phyloP scores from a whole-genome alignment of 2,888 invertebrate species.

The Brassicogethes aeneus region DNA sequence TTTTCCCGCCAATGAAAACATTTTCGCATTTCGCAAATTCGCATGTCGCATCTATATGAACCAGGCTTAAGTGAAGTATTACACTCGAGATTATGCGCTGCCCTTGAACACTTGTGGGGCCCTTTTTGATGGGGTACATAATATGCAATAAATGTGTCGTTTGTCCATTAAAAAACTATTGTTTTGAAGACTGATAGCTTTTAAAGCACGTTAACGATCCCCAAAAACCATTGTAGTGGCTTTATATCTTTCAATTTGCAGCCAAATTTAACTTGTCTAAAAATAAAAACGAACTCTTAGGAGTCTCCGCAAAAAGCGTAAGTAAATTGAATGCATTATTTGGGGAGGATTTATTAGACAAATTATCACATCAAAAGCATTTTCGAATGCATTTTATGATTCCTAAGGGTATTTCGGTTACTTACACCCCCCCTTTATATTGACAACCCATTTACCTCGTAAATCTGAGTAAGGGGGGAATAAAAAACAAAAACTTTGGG shows the following conservation, averaged over 20 bases:
- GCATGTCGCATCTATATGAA: too few relatives aligned
- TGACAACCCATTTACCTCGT: not conserved
- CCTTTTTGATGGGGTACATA: too few relatives aligned
- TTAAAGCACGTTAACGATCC: not conserved
- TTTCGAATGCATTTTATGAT: not conserved
- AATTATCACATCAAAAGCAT: not conserved
- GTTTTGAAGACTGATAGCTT: not conserved
- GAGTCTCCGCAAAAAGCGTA: not conserved
- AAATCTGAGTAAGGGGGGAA: not conserved
- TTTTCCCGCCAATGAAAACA: too few relatives aligned
- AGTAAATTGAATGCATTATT: not conserved
- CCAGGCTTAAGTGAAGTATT: too few relatives aligned
- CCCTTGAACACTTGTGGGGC: too few relatives aligned
- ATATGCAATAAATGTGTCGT: too few relatives aligned
- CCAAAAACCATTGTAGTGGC: too few relatives aligned
- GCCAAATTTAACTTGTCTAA: not conserved
- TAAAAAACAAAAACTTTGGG: too few relatives aligned
- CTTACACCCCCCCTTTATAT: not conserved
- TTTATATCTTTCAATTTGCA: not conserved
- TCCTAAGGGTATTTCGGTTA: not conserved
- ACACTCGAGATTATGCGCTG: too few relatives aligned
- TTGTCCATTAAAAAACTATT: too few relatives aligned
- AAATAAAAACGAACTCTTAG: not conserved
- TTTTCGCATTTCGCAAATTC: too few relatives aligned
- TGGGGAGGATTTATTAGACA: not conserved